Evolutionary conservation across 1,140 invertebrate genomes (phyloP).

Genomic region (Alviniconcha marisindica): DNA sequence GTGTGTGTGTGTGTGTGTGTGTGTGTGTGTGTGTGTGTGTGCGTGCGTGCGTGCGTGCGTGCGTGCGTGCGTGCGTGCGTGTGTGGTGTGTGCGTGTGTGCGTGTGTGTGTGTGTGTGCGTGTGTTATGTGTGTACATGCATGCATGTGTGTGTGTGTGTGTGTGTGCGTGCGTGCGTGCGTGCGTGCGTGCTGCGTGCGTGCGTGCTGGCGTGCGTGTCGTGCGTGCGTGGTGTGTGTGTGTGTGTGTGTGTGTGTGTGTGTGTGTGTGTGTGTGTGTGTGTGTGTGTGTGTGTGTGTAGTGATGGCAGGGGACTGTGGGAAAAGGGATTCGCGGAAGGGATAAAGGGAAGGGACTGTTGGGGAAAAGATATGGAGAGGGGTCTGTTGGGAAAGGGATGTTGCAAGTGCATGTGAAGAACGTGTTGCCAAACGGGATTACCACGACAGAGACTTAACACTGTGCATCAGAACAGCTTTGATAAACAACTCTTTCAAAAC

Average conservation of each 20-base stretch:
- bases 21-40: slow-evolving; percentile 21
- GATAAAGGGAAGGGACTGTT: too few species aligned
- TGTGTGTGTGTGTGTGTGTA: slow-evolving; percentile 20
- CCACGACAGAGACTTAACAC: too few species aligned
- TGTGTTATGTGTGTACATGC: neutral
- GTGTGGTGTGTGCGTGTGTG: slow-evolving; percentile 24
- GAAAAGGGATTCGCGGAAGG: too few species aligned
- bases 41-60: slow-evolving; percentile 11
- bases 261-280: slow-evolving; percentile 21
- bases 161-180: slow-evolving; percentile 18
- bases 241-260: neutral
- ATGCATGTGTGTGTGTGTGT: slow-evolving; percentile 6
- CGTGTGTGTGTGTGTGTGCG: neutral
- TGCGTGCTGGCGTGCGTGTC: slow-evolving; percentile 11
- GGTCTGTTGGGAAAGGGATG: too few species aligned
- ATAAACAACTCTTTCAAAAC: too few species aligned
- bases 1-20: slow-evolving; percentile 5
- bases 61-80: slow-evolving; percentile 1
- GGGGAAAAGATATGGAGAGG: too few species aligned
- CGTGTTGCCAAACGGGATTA: too few species aligned
- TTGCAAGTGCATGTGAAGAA: too few species aligned
- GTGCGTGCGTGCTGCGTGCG: slow-evolving; percentile 3
- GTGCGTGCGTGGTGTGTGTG: too few species aligned
- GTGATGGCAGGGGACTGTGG: too few species aligned
- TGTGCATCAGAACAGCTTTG: too few species aligned